Base-by-base conservation (phyloP, 2,797 vertebrate species). In the Myotis myotis region DNA sequence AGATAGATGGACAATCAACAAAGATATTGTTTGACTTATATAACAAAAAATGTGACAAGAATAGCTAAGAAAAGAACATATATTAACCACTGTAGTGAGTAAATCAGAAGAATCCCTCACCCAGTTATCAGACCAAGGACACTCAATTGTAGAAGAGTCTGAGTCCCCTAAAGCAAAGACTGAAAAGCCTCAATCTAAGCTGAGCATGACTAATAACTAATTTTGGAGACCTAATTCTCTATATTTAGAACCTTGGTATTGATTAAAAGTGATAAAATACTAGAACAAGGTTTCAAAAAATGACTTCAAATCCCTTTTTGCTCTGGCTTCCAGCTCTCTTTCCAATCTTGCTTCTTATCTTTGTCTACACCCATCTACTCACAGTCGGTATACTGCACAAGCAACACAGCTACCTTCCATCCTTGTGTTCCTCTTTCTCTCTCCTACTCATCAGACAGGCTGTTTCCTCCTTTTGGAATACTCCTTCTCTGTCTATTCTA, bases 41-140 rank as follows among this genome's bases (percentile, higher is more conserved):
- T 62, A 53, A 80, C 2, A 12, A 66, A 28, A 80, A 49, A 53
- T 20, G 62, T 23, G 28, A 44, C 19, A 79, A 94, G 36, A 79
- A n/a, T 5, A 51, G 44, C 15, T 22, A 71, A 70, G 8, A 51
- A 86, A 33, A 81, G 83, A 23, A 16, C 1, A 41, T 64, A 68
- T 17, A 1, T 38, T 68, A 68, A 57, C 8, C 11, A 4, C 3
- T 3, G 0, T 3, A n/a, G 12, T 71, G 23, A 5, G 62, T 36
- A 83, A 85, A 41, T 23, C 38, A 11, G 57, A n/a, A 64, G 44
- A 71, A 74, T 36, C 8, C 19, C 6, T 74, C 11, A 44, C 0
- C 7, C n/a, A 71, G 28, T 57, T 83, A 10, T 68, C 57, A 79
- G 6, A 53, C 49, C 5, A 89, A 64, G 28, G 79, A 20, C 5